Base-by-base conservation (phyloP, 2,888 invertebrate genomes). In the Apomyelois bistriatella region DNA sequence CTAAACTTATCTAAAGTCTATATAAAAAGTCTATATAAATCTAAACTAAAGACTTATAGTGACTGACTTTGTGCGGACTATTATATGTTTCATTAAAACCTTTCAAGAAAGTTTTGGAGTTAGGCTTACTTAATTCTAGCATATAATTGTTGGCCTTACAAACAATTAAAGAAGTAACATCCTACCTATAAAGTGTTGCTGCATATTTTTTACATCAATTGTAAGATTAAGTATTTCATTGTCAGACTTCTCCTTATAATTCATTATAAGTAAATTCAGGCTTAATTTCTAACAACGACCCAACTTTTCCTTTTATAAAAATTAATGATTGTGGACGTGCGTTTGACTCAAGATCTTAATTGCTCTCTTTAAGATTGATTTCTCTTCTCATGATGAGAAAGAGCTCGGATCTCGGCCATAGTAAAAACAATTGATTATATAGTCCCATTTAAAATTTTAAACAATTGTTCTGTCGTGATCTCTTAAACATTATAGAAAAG, bases 251-350 rank as follows among this genome's bases (percentile, higher is more conserved):
- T 59, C 58, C 56, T 58, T 55, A 15, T 56, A 57, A 61, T 59
- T 58, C 56, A 57, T 61, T 56, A 43, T 43, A 61, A 61, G 57
- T 59, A 55, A 53, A 57, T 60, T 61, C 62, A 61, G 57, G 53
- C 60, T 65, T 66, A 66, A 68, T 64, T 70, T 65, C 56, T 63
- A 61, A 57, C 62, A 63, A 69, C 58, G 66, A 56, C 63, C 60
- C 61, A 65, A 67, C 58, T 59, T 64, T 63, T 60, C 61, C 65
- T 66, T 63, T 62, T 60, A 57, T 58, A 63, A 61, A 63, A 72
- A 70, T 72, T 72, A 72, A 72, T 66, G 66, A 71, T 68, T 61
- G 54, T 55, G 57, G 62, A 56, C 57, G 61, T 70, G 72, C 64
- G 61, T 65, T 65, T 71, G 70, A 72, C 72, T 61, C 53, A 48